Conservation (phyloP, 1,140 invertebrate species). For the Rhizoglyphus robini region DNA sequence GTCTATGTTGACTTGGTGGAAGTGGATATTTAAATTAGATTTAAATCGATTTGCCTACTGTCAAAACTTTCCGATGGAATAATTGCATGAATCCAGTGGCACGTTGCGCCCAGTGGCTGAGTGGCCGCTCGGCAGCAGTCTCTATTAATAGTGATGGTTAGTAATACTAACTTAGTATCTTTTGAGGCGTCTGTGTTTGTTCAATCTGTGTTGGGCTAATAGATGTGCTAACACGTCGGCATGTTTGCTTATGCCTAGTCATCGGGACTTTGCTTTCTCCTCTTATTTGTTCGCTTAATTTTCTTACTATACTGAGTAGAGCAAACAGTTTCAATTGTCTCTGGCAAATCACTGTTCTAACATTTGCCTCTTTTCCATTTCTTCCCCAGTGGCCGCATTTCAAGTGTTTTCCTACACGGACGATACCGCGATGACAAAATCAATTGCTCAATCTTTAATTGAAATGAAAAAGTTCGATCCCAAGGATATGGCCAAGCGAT, state of each 20-base stretch:
- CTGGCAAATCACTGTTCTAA: not conserved
- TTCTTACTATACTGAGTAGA: not conserved
- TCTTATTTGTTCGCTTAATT: not conserved
- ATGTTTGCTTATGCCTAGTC: not conserved
- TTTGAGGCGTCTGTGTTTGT: not conserved
- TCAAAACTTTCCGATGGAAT: not conserved
- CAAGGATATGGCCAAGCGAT: constrained; percentile 38
- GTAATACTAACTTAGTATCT: not conserved
- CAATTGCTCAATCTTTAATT: constrained; percentile 48
- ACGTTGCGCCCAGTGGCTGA: too few species aligned
- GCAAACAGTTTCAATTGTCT: not conserved
- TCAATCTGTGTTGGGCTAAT: not conserved
- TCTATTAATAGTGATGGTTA: too few species aligned
- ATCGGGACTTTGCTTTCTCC: not conserved
- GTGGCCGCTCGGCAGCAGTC: too few species aligned
- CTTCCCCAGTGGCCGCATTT: constrained; percentile 32
- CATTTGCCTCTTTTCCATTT: constrained; percentile 15
- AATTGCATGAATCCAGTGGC: too few species aligned
- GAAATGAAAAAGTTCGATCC: constrained; percentile 39
- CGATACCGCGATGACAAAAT: constrained; percentile 60
- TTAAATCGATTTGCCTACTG: constrained; percentile 4
- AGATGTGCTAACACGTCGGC: constrained; percentile 1
- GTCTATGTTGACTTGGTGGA: not conserved
- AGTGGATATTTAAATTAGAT: constrained; percentile 4
- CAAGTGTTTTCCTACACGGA: constrained; percentile 52